phyloP scores from a whole-genome alignment of 2,797 vertebrate genomes.

The Anabas testudineus region DNA sequence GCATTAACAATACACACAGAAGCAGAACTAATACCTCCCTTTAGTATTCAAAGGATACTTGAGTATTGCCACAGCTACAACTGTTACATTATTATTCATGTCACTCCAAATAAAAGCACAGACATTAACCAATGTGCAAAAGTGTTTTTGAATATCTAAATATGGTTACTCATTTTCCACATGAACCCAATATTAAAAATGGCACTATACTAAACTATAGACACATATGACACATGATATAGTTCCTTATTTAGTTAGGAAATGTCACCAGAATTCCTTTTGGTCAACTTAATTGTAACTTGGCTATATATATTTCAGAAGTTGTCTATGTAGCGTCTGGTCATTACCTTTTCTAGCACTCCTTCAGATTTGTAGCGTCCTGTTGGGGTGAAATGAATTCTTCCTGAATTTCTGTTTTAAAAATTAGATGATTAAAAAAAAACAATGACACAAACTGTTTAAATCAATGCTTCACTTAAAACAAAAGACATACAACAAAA shows the following conservation, averaged over 20 bases:
- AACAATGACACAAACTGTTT: not conserved
- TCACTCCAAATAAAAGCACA: slow-evolving; percentile 1
- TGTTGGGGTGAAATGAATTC: slow-evolving; percentile 74
- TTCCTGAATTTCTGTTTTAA: slow-evolving; percentile 79
- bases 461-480: not conserved
- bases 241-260: too few relatives aligned
- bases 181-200: too few relatives aligned
- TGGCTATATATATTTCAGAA: not conserved
- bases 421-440: not conserved
- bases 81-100: too few relatives aligned
- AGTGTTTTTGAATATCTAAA: not conserved
- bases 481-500: too few relatives aligned
- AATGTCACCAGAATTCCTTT: not conserved
- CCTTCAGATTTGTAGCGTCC: slow-evolving; percentile 80
- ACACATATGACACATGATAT: too few relatives aligned
- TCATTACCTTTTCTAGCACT: slow-evolving; percentile 81
- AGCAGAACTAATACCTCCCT: not conserved
- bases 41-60: too few relatives aligned
- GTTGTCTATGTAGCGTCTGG: not conserved
- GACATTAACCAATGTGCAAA: not conserved
- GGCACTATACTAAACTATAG: too few relatives aligned
- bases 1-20: not conserved
- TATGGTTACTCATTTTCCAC: not conserved
- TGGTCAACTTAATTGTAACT: not conserved
- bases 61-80: too few relatives aligned